phyloP scores from a whole-genome alignment of 2,113 vertebrate genomes.

The Oryzias melastigma region DNA sequence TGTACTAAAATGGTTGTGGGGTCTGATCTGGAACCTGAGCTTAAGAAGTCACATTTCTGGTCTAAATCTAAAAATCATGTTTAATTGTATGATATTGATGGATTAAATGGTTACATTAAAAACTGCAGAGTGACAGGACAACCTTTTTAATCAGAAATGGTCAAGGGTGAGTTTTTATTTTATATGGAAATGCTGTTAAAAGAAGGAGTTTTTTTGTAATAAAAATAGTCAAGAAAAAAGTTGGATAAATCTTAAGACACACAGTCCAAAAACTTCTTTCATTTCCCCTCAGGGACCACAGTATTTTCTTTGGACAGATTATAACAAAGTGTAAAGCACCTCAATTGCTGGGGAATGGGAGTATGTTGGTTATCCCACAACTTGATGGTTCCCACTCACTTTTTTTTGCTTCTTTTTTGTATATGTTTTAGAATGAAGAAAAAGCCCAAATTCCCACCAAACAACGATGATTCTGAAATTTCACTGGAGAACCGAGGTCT shows the following conservation, averaged over 20 bases:
- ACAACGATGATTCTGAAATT: too few relatives aligned
- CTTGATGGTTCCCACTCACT: slow-evolving; percentile 31
- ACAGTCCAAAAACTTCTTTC: slow-evolving; percentile 2
- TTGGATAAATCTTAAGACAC: neutral
- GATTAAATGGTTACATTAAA: slow-evolving; percentile 21
- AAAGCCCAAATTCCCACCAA: neutral
- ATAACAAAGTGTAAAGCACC: slow-evolving; percentile 55
- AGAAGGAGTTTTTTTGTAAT: neutral
- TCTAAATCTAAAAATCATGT: slow-evolving; percentile 33
- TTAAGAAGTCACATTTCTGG: slow-evolving; percentile 27
- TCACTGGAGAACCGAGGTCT: too few relatives aligned
- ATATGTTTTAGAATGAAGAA: slow-evolving; percentile 46
- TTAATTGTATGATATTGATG: neutral
- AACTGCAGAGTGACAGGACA: slow-evolving; percentile 7
- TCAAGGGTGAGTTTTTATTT: neutral
- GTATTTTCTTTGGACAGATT: slow-evolving; percentile 11
- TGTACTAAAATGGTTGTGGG: slow-evolving; percentile 31
- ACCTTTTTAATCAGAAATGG: slow-evolving; percentile 5
- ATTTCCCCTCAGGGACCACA: slow-evolving; percentile 1
- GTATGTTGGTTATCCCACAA: slow-evolving; percentile 52
- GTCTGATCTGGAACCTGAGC: slow-evolving; percentile 50
- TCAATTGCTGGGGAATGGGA: slow-evolving; percentile 30
- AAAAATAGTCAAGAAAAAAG: neutral
- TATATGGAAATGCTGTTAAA: slow-evolving; percentile 2
- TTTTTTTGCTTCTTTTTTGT: slow-evolving; percentile 5